Evolutionary conservation across 2,113 vertebrate species (phyloP), one percentile per base, ranked within the genome.

Genomic region (Dasypus novemcinctus): DNA sequence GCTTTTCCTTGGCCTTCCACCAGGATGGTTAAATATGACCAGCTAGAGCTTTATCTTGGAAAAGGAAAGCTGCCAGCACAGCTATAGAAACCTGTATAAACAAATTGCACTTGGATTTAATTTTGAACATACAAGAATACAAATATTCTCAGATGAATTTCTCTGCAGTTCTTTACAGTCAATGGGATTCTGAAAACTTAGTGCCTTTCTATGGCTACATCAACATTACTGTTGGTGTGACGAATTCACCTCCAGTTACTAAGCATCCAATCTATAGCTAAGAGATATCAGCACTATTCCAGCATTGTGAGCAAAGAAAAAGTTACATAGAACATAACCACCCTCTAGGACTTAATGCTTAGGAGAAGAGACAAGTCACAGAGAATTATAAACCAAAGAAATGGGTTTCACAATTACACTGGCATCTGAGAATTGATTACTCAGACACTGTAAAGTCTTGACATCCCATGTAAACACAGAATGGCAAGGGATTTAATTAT

Each of bases 1-100:
- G 90, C 91, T 96, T 96, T 95, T 83, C 69, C 88, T 97, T 95
- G 96, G 96, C 95, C 71, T 97, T 95, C 93, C 23, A 91, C 96
- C 93, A 96, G 93, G 31, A 25, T 64, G 36, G 76, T 94, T 95
- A 96, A 97, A 89, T 96, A 78, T 96, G 93, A 93, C 86, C 89
- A 96, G 49, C 25, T 38, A 89, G 81, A 96, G 84, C 80, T 97
- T 97, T 95, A 92, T 46, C 90, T 71, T 63, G 43, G 68, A 71
- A 92, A 72, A 91, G 59, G 25, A 79, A 96, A 93, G 27, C 66
- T 63, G 94, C 79, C 41, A 91, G 69, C 36, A 80, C 12, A 79
- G 68, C 54, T 72, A 36, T 72, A 83, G 57, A 79, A 72, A 8
- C 10, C 69, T 81, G 6, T 63, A 25, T 74, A 94, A 93, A 92